A percentile compares a stretch with the other conserved stretches of the same genome.
Conservation (phyloP, 2,888 invertebrate genomes). For the Coenonympha arcania region DNA sequence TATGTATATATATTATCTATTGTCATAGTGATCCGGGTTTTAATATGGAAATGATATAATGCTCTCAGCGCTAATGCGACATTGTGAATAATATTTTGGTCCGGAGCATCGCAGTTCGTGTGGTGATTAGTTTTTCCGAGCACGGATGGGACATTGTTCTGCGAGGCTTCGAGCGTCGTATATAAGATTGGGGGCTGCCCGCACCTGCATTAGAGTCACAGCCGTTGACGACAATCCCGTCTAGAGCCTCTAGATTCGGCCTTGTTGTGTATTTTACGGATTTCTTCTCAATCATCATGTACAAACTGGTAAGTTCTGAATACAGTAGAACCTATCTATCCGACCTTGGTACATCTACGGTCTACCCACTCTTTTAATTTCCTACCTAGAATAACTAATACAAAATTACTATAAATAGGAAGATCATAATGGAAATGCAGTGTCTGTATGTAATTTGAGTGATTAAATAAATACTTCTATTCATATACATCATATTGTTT, state of each 20-base stretch:
- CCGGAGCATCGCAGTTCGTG: conserved; percentile 46
- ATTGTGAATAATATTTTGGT: conserved; percentile 53
- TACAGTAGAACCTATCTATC: background rate
- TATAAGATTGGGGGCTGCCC: conserved; percentile 44
- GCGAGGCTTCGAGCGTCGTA: conserved; percentile 37
- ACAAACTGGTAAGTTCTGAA: conserved; percentile 52
- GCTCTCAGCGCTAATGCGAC: conserved; percentile 62
- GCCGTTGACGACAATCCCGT: conserved; percentile 46
- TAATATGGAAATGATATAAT: conserved; percentile 58
- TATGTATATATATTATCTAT: conserved; percentile 23
- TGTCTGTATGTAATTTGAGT: too few species aligned
- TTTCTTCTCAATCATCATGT: conserved; percentile 40
- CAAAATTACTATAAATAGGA: too few species aligned
- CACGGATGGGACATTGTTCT: conserved; percentile 53
- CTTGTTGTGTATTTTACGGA: conserved; percentile 35
- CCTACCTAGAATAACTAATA: too few species aligned
- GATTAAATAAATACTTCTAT: too few species aligned
- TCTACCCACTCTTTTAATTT: too few species aligned
- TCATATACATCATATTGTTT: too few species aligned
- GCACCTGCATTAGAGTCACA: conserved; percentile 31
- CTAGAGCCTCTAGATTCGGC: conserved; percentile 52
- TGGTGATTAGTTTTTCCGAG: conserved; percentile 59
- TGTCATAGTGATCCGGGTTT: conserved; percentile 50
- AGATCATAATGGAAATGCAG: too few species aligned
- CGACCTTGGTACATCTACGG: background rate